Conservation (phyloP, 2,113 vertebrate genomes). For the Genyomyrus donnyi region DNA sequence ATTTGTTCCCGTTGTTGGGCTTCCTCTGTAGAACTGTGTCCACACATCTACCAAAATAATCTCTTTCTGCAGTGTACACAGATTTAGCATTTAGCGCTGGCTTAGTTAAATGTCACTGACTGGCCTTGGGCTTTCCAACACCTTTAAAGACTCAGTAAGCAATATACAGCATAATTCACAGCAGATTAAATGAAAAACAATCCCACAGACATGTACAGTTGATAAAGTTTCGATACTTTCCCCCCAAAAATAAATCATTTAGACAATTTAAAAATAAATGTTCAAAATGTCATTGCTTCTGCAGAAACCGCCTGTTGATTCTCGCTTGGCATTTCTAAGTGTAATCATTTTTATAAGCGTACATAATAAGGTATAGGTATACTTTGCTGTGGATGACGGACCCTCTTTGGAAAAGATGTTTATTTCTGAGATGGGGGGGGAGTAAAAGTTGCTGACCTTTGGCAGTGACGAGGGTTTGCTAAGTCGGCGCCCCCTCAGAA, state of each 20-base stretch:
- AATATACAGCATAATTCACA: neutral
- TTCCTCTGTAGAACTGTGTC: neutral
- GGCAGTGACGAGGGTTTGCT: neutral
- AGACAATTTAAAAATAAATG: neutral
- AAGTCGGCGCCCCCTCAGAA: neutral
- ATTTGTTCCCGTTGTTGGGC: neutral
- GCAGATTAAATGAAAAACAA: slow-evolving; percentile 3
- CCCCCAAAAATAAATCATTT: neutral
- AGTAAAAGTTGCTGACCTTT: neutral
- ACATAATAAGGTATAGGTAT: neutral
- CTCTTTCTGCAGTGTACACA: neutral
- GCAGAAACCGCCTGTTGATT: neutral
- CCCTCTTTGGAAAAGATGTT: neutral
- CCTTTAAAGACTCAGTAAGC: slow-evolving; percentile 3
- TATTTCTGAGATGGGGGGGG: neutral
- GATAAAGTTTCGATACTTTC: neutral
- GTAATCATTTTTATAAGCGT: neutral
- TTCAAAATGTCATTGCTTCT: neutral
- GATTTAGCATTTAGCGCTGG: slow-evolving; percentile 5
- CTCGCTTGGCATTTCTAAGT: neutral
- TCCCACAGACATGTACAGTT: neutral
- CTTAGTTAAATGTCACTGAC: slow-evolving; percentile 20
- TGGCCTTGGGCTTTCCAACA: slow-evolving; percentile 16
- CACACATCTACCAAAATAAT: neutral
- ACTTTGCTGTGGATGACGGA: neutral